Evolutionary conservation across 2,113 vertebrate genomes (phyloP).

Genomic region (Notothenia coriiceps): DNA sequence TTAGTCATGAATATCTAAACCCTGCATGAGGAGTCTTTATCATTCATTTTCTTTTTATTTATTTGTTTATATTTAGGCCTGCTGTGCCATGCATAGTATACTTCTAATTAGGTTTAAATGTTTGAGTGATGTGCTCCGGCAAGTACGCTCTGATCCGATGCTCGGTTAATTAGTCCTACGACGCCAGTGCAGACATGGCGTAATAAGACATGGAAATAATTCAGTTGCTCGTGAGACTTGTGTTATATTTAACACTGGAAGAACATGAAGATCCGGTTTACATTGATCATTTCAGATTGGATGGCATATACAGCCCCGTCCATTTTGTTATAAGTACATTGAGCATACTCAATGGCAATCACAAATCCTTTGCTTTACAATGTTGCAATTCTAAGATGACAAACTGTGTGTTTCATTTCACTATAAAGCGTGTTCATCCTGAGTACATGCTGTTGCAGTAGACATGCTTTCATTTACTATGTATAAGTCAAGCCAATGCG

Average conservation of each 20-base stretch:
- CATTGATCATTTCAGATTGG: neutral
- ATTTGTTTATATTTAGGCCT: constrained; percentile 43
- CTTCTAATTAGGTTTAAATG: constrained; percentile 67
- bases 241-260: neutral
- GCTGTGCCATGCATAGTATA: constrained; percentile 37
- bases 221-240: constrained; percentile 10
- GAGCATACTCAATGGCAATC: neutral
- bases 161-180: constrained; percentile 50
- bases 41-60: constrained; percentile 48
- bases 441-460: neutral
- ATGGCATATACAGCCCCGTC: neutral
- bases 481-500: neutral
- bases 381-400: neutral
- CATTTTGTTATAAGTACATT: constrained; percentile 13
- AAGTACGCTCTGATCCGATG: constrained; percentile 43
- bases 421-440: neutral
- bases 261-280: neutral
- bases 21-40: constrained; percentile 48
- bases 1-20: constrained; percentile 56
- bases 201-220: constrained; percentile 40
- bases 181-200: neutral
- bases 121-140: constrained; percentile 67
- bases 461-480: neutral
- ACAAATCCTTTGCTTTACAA: constrained; percentile 1
- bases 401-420: neutral